Conservation (phyloP, 2,888 invertebrate species). For the Ectropis crepuscularia region DNA sequence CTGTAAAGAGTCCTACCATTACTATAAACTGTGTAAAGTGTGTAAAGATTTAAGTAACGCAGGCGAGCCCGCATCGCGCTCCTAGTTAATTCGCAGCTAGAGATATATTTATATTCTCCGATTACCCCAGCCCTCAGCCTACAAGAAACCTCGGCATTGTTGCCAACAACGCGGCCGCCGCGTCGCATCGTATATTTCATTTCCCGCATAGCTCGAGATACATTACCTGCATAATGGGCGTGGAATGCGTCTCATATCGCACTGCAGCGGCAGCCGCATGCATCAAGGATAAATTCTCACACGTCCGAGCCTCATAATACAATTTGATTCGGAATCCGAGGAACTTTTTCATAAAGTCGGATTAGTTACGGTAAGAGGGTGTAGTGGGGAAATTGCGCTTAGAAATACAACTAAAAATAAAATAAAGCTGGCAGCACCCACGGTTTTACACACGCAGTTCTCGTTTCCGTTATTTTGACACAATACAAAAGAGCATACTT, state of each 20-base stretch:
- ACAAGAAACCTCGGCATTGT: too few species aligned
- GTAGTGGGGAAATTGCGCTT: conserved; percentile 14
- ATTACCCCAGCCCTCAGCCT: too few species aligned
- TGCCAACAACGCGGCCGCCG: too few species aligned
- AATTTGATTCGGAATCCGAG: conserved; percentile 43
- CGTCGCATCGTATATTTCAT: background rate
- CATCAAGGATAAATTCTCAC: conserved; percentile 29
- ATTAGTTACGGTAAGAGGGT: conserved; percentile 37
- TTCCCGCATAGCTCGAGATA: conserved; percentile 3
- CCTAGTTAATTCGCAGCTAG: too few species aligned
- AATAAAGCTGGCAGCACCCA: background rate
- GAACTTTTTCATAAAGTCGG: conserved; percentile 46
- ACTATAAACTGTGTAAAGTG: too few species aligned
- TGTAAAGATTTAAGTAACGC: too few species aligned
- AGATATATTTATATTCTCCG: too few species aligned
- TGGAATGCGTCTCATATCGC: conserved; percentile 24
- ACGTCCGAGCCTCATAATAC: conserved; percentile 38
- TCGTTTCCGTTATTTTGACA: too few species aligned
- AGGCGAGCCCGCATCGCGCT: too few species aligned
- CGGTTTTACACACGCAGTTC: too few species aligned
- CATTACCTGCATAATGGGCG: conserved; percentile 29
- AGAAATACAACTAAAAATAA: background rate
- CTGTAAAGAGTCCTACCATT: too few species aligned
- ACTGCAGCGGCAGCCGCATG: conserved; percentile 18
- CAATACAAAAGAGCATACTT: too few species aligned